Base-by-base conservation (phyloP, 1,140 invertebrate species). In the Meloidogyne exigua region DNA sequence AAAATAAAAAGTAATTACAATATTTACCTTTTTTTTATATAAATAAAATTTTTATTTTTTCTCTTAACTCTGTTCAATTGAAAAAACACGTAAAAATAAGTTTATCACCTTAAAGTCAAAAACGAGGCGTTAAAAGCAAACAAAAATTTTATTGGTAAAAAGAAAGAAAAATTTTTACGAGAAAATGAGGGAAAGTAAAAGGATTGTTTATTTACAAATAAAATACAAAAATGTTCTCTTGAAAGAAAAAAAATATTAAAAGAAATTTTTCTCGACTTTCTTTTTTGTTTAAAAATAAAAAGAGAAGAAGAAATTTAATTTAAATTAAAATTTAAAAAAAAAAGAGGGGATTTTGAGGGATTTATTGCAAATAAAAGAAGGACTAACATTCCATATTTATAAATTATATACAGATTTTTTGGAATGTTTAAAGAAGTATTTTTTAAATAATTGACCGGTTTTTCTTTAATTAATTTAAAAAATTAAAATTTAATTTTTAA, bases 71-170 rank as follows among this genome's bases (percentile, higher is more conserved):
- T 39, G 36, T 57, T 57, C n/a, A 57, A 57, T 57, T 9, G 18
- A n/a, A 57, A n/a, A 57, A 57, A 57, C n/a, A 57, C 49, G 49
- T 57, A 57, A 57, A n/a, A n/a, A 57, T 57, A 39, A 57, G 49
- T 57, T 57, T 57, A 57, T 57, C 18, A 57, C 49, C 49, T 57
- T 57, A 57, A 57, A 57, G 10, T 57, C 49, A 57, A n/a, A 57
- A n/a, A 57, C n/a, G 49, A n/a, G 36, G 36, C 36, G 49, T 57
- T 57, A 57, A 5, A 57, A 57, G n/a, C 49, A 57, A 57, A 57
- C n/a, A 57, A 57, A 57, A 57, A 57, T 57, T 57, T 57, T 57
- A 57, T 57, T n/a, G 49, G 15, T n/a, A n/a, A 57, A 57, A 57
- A n/a, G 7, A 3, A 57, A 57, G 9, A 12, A 57, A 57, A 57